Evolutionary conservation across 2,888 invertebrate species (phyloP), one percentile per base, ranked within the genome.

Genomic region (Myathropa florea): DNA sequence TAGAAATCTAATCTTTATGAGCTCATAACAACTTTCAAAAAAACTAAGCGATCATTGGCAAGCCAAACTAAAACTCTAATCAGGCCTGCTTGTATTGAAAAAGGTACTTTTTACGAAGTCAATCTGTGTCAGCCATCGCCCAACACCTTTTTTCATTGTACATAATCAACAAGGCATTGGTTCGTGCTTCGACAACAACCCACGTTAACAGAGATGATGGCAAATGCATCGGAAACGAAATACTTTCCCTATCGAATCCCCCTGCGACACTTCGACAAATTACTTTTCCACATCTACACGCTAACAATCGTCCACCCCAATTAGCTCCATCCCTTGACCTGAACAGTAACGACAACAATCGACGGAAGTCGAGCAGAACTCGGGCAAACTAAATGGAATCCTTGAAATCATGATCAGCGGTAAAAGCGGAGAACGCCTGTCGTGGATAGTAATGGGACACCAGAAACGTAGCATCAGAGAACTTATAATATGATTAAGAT

Each of bases 401-500:
- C 36, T 33, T 23, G 33, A 14, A 46, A 53, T 33, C n/a, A 67
- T 55, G n/a, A 23, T n/a, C 39, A 60, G 36, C 18, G 57, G n/a
- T 23, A 53, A 21, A 55, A 30, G 57, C 30, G 3, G 24, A 14
- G n/a, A 18, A 18, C 33, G 57, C 21, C n/a, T 18, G 26, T 46
- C 61, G 70, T 46, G 3, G n/a, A 59, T 18, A 10, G 21, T 33
- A 23, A 28, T 18, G 24, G 10, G 26, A 33, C 26, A 23, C 33
- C 57, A 60, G 39, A 67, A 53, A 71, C 30, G 77, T 36, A 71
- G 39, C 77, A 46, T 36, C 65, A 72, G 55, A 71, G 46, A 76
- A 61, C 55, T 77, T 72, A 24, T 83, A 72, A 77, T 72, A 26
- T 55, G 30, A 83, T 83, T 77, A 83, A 72, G 33, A 77, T 59